Evolutionary conservation across 37 sponge, comb jelly and placozoan genomes (phyloP).

Genomic region (Beroe ovata): DNA sequence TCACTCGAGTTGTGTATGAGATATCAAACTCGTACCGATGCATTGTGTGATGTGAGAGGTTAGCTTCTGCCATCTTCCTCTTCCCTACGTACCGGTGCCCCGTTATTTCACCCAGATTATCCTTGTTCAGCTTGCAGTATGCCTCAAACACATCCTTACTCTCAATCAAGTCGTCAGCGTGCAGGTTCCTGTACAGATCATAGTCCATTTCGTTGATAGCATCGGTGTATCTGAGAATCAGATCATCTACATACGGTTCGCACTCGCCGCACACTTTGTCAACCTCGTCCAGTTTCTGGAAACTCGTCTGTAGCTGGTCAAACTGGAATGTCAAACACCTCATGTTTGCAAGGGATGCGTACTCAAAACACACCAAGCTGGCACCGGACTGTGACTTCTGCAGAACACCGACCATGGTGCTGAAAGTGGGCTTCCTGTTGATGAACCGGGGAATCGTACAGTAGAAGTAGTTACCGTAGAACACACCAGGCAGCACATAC

Average conservation of each 20-base stretch:
- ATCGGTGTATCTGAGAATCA: background rate
- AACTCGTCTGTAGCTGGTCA: constrained; percentile 4
- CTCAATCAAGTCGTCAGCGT: constrained; percentile 8
- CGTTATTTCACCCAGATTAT: constrained; percentile 9
- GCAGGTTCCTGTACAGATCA: background rate
- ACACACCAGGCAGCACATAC: constrained; percentile 50
- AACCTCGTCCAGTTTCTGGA: constrained; percentile 35
- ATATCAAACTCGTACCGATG: constrained; percentile 64
- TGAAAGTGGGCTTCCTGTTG: constrained; percentile 40
- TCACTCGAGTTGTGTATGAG: background rate
- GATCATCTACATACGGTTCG: background rate
- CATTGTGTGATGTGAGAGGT: constrained; percentile 13
- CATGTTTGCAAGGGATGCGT: constrained; percentile 8
- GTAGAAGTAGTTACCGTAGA: constrained; percentile 13
- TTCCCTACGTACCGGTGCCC: background rate
- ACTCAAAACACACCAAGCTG: constrained; percentile 28
- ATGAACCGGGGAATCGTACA: constrained; percentile 37
- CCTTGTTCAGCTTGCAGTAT: background rate
- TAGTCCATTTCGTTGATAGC: constrained; percentile 24
- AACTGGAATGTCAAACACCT: background rate
- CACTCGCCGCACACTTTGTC: constrained; percentile 1
- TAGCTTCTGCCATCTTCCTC: constrained; percentile 32
- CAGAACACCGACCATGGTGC: constrained; percentile 20
- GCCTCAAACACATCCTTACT: constrained; percentile 2
- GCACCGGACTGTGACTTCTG: constrained; percentile 29